Evolutionary conservation across 2,888 invertebrate species (phyloP).

Genomic region (Malachius bipustulatus): DNA sequence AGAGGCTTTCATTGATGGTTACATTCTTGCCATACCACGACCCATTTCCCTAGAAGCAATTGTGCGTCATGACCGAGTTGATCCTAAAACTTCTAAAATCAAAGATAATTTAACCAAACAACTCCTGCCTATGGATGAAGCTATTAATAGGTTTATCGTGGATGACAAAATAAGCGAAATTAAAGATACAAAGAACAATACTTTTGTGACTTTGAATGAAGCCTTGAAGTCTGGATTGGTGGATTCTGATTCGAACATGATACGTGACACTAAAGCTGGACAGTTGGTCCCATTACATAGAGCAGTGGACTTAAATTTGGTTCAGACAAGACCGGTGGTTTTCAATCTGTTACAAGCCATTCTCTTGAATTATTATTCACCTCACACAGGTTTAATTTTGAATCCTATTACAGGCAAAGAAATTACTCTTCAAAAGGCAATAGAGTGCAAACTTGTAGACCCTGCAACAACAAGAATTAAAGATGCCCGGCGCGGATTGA

Average conservation of each 20-base stretch:
- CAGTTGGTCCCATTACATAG: conserved; percentile 56
- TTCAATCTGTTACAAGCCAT: conserved; percentile 64
- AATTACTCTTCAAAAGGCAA: conserved; percentile 63
- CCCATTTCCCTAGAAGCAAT: conserved; percentile 70
- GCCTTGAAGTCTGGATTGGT: conserved; percentile 59
- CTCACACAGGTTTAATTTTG: conserved; percentile 60
- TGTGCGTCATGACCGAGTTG: conserved; percentile 58
- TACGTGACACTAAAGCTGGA: conserved; percentile 61
- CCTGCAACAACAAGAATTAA: conserved; percentile 58
- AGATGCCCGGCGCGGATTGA: conserved; percentile 55
- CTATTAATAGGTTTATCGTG: conserved; percentile 65
- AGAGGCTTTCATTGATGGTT: conserved; percentile 57
- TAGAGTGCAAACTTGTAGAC: conserved; percentile 60
- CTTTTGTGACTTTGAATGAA: conserved; percentile 60
- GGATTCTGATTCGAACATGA: conserved; percentile 55
- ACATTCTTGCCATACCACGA: conserved; percentile 53
- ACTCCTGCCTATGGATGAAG: conserved; percentile 59
- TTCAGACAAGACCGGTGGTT: conserved; percentile 56
- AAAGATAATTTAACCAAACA: conserved; percentile 61
- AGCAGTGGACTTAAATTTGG: conserved; percentile 56
- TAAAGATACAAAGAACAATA: conserved; percentile 61
- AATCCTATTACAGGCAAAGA: conserved; percentile 65
- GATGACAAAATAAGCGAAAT: conserved; percentile 73
- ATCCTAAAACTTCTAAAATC: conserved; percentile 56
- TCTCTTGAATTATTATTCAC: conserved; percentile 63